Conservation (phyloP, 2,888 invertebrate genomes). For the Strigamia maritima region DNA sequence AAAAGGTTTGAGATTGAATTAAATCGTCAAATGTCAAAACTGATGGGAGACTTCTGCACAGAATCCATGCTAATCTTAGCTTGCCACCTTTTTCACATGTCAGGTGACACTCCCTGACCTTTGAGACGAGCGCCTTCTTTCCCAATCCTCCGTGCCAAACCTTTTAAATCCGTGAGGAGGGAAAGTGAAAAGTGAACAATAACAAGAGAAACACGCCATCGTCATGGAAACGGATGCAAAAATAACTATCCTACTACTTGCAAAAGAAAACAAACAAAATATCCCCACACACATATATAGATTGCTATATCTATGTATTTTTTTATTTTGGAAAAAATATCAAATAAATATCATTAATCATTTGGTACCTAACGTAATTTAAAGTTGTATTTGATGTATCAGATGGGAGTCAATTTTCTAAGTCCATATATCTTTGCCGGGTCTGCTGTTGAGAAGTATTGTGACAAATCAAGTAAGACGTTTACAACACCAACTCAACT, state of each 20-base stretch:
- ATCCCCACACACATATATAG: background rate
- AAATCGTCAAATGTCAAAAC: constrained; percentile 8
- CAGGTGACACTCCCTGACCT: background rate
- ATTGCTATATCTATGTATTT: too few species aligned
- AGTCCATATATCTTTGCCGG: constrained; percentile 10
- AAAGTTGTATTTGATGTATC: background rate
- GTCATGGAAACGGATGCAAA: constrained; percentile 8
- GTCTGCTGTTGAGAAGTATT: constrained; percentile 15
- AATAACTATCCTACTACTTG: background rate
- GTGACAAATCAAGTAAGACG: constrained; percentile 29
- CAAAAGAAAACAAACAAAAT: background rate
- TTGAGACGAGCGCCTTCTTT: constrained; percentile 8
- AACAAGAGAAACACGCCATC: constrained; percentile 6
- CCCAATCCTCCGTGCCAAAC: constrained; percentile 5
- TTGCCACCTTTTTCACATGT: constrained; percentile 3
- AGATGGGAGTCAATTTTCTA: constrained; percentile 1
- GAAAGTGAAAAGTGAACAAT: background rate
- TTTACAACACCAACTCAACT: constrained; percentile 29
- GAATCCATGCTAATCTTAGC: constrained; percentile 2
- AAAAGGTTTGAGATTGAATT: constrained; percentile 16
- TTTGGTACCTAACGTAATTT: background rate
- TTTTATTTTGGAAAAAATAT: background rate
- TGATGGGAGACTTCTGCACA: background rate
- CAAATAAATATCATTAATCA: background rate
- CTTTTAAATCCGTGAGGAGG: background rate